Evolutionary conservation across 2,888 invertebrate species (phyloP), one percentile per base, ranked within the genome.

Genomic region (Eubasilissa splendida): DNA sequence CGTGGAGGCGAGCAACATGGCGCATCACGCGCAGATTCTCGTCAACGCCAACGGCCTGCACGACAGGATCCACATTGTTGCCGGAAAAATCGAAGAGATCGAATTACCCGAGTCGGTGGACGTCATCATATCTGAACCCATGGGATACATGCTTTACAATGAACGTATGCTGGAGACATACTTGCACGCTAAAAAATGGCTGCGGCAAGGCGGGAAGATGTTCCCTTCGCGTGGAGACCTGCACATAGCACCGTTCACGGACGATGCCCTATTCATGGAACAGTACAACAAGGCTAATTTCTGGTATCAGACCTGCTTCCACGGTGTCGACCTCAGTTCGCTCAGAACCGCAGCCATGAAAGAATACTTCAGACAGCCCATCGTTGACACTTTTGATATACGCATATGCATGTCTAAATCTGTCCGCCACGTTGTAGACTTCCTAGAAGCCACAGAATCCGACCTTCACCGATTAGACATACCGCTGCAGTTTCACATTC

Each of bases 111-210:
- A 99, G 88, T 93, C 92, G 86, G 99, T 99, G 31, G 99, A 99
- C 89, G 94, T 98, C 65, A 99, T 99, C 85, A 97, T 99, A 85
- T 99, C 98, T 1, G 99, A 99, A 89, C 99, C 99, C 0, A 99
- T 99, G 99, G 99, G 99, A n/a, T 99, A 99, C 88, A 99, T 99
- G 99, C 90, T 99, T 79, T 98, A 98, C 88, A 99, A 99, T 90
- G 99, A 99, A 88, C 92, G 99, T 84, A 99, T 99, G 99, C 91
- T 99, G 85, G 99, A 99, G 90, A 98, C 98, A 0, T 99, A 97
- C 90, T 91, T 99, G 82, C 99, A 99, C 91, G 99, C 99, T 4
- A 97, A 99, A 87, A 99, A 99, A 88, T 99, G 99, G 97, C 91
- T 99, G 59, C 95, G 95, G 88, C 96, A 96, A 33, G 93, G 92